Conservation (phyloP, 1,140 invertebrate species). For the Aphidius ervi region DNA sequence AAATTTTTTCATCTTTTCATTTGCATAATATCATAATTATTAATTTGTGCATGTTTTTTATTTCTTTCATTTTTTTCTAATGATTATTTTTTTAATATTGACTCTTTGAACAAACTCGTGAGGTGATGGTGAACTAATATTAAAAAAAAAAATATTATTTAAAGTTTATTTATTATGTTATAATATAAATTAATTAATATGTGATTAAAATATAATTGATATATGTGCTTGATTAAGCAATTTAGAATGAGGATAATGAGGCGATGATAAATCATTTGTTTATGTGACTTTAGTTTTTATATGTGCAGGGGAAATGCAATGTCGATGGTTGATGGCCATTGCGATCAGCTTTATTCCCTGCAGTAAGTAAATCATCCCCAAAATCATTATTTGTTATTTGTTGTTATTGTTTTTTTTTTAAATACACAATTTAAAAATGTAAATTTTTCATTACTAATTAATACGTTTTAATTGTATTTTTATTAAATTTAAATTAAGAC, state of each 20-base stretch:
- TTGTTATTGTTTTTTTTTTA: conserved; percentile 10
- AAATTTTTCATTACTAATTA: no score
- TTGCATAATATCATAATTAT: not conserved
- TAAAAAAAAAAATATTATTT: not conserved
- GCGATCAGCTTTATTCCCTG: conserved; percentile 54
- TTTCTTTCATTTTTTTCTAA: not conserved
- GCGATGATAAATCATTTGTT: not conserved
- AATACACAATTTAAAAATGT: conserved; percentile 11
- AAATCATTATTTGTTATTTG: conserved; percentile 8
- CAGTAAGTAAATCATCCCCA: conserved; percentile 47
- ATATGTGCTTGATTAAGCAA: not conserved
- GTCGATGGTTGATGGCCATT: conserved; percentile 52
- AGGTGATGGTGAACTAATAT: not conserved
- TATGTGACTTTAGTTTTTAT: conserved; percentile 48
- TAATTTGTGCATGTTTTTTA: not conserved
- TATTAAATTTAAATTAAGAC: not conserved
- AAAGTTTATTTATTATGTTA: no score
- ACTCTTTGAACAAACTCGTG: conserved; percentile 11
- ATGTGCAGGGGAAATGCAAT: conserved; percentile 55
- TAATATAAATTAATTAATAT: no score
- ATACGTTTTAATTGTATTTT: no score
- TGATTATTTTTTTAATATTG: not conserved
- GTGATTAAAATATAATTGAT: not conserved
- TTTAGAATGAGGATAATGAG: not conserved
- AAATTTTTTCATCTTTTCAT: no score